Percentiles rank a stretch among this genome's conserved stretches.
phyloP scores from a whole-genome alignment of 2,113 vertebrate genomes.

The Trogon melanurus region DNA sequence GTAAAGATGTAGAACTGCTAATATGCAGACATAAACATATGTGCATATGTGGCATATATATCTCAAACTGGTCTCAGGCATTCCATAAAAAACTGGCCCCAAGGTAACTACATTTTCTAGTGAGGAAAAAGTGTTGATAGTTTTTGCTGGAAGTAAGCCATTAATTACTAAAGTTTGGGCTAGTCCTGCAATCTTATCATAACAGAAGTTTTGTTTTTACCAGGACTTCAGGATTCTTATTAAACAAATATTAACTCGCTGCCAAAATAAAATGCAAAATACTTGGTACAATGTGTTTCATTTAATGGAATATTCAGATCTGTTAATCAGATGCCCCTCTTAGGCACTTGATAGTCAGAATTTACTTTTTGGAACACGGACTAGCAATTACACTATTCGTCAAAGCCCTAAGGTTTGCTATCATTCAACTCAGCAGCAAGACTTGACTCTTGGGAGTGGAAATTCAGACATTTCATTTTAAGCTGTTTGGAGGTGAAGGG shows the following conservation, averaged over 20 bases:
- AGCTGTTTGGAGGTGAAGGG: background rate
- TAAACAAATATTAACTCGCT: background rate
- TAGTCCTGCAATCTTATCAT: background rate
- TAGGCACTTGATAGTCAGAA: background rate
- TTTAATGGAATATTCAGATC: background rate
- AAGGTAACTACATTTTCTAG: background rate
- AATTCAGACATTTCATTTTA: background rate
- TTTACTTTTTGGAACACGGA: background rate
- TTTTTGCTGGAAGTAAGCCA: slow-evolving; percentile 10
- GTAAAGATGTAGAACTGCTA: background rate
- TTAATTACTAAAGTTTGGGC: background rate
- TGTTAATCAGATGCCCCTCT: background rate
- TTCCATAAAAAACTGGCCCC: background rate
- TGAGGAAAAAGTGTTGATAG: background rate
- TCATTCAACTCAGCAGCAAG: background rate
- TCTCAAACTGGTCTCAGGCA: background rate
- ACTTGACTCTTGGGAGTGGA: background rate
- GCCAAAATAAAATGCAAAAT: slow-evolving; percentile 10
- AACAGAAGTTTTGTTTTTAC: background rate
- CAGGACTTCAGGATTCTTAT: background rate
- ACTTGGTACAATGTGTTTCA: background rate
- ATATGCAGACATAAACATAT: background rate
- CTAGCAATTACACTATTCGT: background rate
- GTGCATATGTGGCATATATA: background rate
- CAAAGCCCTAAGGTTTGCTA: background rate